Conservation (phyloP, 2,113 vertebrate genomes). For the Capreolus pygargus region DNA sequence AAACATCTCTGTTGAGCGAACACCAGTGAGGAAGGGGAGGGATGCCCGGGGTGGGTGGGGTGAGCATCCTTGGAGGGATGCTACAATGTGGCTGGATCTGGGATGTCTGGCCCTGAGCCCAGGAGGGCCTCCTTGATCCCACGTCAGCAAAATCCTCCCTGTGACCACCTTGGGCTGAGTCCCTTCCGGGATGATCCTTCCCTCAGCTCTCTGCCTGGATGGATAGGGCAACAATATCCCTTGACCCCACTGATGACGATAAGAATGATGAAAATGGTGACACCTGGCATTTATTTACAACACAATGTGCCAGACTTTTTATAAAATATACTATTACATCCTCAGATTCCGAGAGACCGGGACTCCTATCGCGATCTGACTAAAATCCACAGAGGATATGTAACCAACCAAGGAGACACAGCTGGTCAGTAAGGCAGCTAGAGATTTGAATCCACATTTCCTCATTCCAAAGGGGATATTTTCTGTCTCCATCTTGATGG, state of each 20-base stretch:
- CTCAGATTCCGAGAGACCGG: neutral
- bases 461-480: neutral
- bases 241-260: neutral
- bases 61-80: neutral
- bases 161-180: constrained; percentile 32
- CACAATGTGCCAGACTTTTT: neutral
- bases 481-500: neutral
- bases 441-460: neutral
- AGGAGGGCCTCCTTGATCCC: constrained; percentile 69
- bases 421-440: neutral
- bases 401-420: neutral
- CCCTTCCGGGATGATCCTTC: constrained; percentile 50
- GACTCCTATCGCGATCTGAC: neutral
- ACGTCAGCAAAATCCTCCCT: constrained; percentile 67
- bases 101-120: constrained; percentile 72
- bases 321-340: neutral
- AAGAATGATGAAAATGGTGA: neutral
- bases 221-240: too few relatives aligned
- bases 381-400: neutral
- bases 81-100: constrained; percentile 6
- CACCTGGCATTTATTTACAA: neutral
- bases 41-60: fast-evolving
- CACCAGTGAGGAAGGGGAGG: neutral
- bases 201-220: constrained; percentile 1
- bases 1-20: constrained; percentile 59